A percentile compares a stretch with the other conserved stretches of the same genome.
These are phyloP conservation scores for Ovis aries DNA, from an alignment of 2,113 vertebrate genomes.

Conservation along the genomic window DNA sequence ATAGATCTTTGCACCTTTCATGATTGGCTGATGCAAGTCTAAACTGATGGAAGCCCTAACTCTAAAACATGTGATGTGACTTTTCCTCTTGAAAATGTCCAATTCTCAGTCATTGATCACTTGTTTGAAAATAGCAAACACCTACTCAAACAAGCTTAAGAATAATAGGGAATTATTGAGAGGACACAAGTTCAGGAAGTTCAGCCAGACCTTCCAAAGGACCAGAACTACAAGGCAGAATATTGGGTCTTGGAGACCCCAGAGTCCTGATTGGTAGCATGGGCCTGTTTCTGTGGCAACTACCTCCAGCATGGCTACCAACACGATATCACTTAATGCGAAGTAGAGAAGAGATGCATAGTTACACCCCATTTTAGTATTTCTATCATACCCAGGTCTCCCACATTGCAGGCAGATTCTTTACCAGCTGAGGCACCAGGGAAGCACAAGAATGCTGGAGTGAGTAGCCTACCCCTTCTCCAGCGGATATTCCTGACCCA, in stretches of 20 bases:
- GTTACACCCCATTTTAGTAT: too few relatives aligned
- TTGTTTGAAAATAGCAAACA: neutral
- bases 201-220: neutral
- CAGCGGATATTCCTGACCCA: neutral
- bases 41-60: neutral
- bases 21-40: neutral
- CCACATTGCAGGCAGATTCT: neutral
- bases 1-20: neutral
- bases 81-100: neutral
- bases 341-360: neutral
- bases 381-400: neutral
- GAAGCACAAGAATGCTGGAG: neutral
- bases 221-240: neutral
- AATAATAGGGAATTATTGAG: neutral
- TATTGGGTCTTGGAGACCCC: too few relatives aligned
- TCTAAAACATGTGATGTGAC: neutral
- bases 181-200: neutral
- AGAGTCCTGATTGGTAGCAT: neutral
- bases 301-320: neutral
- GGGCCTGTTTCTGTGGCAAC: neutral
- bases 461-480: neutral
- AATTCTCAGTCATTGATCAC: neutral
- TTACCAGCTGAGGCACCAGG: neutral
- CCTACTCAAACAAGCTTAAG: neutral
- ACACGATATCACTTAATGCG: neutral